Conservation (phyloP, 2,113 vertebrate species). For the Merops nubicus region DNA sequence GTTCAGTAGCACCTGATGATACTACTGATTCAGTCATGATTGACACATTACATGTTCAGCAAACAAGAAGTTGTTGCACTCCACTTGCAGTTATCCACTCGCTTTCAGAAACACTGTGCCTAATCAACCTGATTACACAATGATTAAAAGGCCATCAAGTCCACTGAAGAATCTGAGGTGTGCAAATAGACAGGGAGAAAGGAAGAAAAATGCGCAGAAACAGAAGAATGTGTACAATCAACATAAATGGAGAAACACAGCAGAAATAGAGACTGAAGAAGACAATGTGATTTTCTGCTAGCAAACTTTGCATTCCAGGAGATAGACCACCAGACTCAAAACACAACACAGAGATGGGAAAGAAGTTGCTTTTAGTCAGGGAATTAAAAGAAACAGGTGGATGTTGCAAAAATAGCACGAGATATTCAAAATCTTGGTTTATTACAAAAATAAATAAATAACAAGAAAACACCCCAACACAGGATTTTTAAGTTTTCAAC, state of each 20-base stretch:
- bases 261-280: not conserved
- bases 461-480: not conserved
- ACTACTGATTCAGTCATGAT: not conserved
- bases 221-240: not conserved
- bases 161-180: not conserved
- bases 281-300: constrained; percentile 7
- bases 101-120: not conserved
- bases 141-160: constrained; percentile 1
- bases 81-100: rapidly evolving
- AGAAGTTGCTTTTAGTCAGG: not conserved
- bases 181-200: not conserved
- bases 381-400: not conserved
- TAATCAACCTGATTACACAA: not conserved
- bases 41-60: not conserved
- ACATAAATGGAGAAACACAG: not conserved
- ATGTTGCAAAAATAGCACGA: not conserved
- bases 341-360: not conserved
- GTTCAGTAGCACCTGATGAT: not conserved
- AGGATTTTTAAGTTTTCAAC: not conserved
- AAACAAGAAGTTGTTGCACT: not conserved
- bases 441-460: not conserved
- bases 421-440: too few species aligned
- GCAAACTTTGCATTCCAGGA: not conserved
- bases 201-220: too few species aligned
- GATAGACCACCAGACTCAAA: not conserved